Evolutionary conservation across 64 coral and sea anemone genomes (phyloP), one percentile per base, ranked within the genome.

Genomic region (Montipora foliosa): DNA sequence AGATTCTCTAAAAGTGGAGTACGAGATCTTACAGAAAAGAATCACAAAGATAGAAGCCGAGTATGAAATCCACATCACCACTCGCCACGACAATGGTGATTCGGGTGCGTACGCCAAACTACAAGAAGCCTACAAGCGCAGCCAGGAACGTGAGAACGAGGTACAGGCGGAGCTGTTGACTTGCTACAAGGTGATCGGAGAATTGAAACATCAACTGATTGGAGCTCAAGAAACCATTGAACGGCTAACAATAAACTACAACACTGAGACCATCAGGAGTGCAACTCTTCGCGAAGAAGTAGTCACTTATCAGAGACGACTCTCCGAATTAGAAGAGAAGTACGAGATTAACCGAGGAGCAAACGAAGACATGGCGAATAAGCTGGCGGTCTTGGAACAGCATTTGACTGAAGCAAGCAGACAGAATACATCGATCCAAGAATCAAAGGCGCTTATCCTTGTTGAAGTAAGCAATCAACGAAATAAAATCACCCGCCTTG

Each of bases 71-170:
- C 86, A 91, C 81, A 68, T 89, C 66, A 98, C 82, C 75, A 88
- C 89, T 44, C 84, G 83, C 67, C 85, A 95, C 11, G 91, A 98
- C 25, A 95, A 84, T 79, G 96, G 95, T 48, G 96, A 98, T 64
- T 98, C 89, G 17, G 88, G 93, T 0, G 92, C 96, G 7, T 98
- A 98, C 68, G 84, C 89, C 61, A 93, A 89, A 20, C 85, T 98
- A 17, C 77, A 91, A 73, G 93, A 93, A 45, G 96, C 96, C 7
- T 98, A 98, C 79, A 98, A 98, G 84, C 85, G 96, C 60, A 92
- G 92, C 19, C 96, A 98, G 59, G 96, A 98, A 24, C 89, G 96
- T n/a, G 96, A 98, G 79, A 98, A 98, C 72, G 96, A 98, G 19
- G 57, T 98, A 17, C 92, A 94, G 58, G 83, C 84, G 21, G 96